These are phyloP conservation scores for Synanthedon myopaeformis DNA, from an alignment of 2,888 invertebrate species.

Conservation along the genomic window DNA sequence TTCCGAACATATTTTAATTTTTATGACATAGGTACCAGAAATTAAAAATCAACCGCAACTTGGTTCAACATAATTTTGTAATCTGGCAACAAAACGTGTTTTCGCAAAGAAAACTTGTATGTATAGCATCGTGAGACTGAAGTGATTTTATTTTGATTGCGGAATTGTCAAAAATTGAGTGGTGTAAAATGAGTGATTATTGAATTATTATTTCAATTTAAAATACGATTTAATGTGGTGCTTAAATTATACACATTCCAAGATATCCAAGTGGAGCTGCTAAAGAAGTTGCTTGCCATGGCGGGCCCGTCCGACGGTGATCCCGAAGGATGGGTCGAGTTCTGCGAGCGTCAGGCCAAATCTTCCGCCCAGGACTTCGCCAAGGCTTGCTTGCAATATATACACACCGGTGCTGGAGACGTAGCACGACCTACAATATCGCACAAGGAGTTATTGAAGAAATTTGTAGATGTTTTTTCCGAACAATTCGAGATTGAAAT, in stretches of 20 bases:
- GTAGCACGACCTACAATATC: constrained; percentile 74
- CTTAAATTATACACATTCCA: constrained; percentile 9
- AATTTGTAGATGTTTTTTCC: constrained; percentile 86
- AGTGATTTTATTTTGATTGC: constrained; percentile 49
- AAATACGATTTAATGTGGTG: constrained; percentile 28
- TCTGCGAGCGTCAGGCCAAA: constrained; percentile 89
- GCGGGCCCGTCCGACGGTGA: constrained; percentile 73
- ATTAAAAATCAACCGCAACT: too few species aligned
- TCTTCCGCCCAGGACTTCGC: constrained; percentile 90
- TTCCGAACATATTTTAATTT: too few species aligned
- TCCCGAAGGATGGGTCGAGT: constrained; percentile 81
- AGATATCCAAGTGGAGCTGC: constrained; percentile 61
- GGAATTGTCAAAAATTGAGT: constrained; percentile 34
- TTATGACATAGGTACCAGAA: too few species aligned
- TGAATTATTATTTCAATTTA: constrained; percentile 13
- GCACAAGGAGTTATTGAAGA: constrained; percentile 83
- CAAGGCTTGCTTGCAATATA: constrained; percentile 84
- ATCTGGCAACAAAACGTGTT: constrained; percentile 59
- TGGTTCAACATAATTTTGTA: constrained; percentile 11
- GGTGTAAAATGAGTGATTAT: constrained; percentile 15
- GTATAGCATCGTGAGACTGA: constrained; percentile 41
- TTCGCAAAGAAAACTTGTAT: constrained; percentile 50
- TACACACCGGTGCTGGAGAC: constrained; percentile 77
- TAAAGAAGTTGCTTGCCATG: constrained; percentile 64
- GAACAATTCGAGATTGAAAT: constrained; percentile 88